phyloP scores from a whole-genome alignment of 2,888 invertebrate species.

The Drosophila nigricruria region DNA sequence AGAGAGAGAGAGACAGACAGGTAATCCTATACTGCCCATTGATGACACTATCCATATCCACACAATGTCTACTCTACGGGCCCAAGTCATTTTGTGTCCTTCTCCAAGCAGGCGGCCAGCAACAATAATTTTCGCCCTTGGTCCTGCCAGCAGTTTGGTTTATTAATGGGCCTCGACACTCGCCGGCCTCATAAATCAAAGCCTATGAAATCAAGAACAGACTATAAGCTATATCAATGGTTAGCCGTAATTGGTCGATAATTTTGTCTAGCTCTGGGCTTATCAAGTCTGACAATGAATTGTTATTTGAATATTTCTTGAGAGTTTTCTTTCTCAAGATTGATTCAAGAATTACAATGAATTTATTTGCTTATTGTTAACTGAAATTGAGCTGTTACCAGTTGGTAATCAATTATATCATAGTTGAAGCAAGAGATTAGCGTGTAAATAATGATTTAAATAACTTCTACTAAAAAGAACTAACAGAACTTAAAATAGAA shows the following conservation, averaged over 20 bases:
- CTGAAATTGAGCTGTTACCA: not conserved
- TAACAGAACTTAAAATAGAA: no score
- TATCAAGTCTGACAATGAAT: not conserved
- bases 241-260: constrained; percentile 15
- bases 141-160: constrained; percentile 37
- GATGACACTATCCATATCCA: constrained; percentile 46
- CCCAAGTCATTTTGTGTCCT: constrained; percentile 12
- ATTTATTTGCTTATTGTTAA: not conserved
- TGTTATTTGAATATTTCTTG: not conserved
- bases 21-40: constrained; percentile 33
- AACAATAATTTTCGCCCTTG: constrained; percentile 17
- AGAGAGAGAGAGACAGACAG: constrained; percentile 2
- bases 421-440: no score
- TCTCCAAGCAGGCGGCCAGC: constrained; percentile 21
- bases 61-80: constrained; percentile 20
- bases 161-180: constrained; percentile 58
- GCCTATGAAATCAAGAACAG: constrained; percentile 41
- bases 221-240: constrained; percentile 26
- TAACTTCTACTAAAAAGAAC: no score
- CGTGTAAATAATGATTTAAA: no score
- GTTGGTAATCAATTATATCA: not conserved
- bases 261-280: not conserved
- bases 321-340: no score
- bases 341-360: not conserved
- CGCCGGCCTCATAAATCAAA: constrained; percentile 52